phyloP scores from a whole-genome alignment of 2,113 vertebrate species.

The Xiphophorus maculatus region DNA sequence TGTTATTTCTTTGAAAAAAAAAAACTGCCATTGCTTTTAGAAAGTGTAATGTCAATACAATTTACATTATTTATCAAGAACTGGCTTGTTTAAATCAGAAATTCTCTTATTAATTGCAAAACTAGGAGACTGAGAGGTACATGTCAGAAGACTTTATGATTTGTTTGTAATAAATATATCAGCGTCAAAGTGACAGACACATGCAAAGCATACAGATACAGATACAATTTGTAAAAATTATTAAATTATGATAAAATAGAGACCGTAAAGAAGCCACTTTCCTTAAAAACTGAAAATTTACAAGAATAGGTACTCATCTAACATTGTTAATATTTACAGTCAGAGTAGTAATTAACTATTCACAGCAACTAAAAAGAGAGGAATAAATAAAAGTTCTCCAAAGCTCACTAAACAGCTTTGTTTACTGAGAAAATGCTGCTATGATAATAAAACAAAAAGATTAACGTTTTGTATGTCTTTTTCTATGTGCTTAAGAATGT shows the following conservation, averaged over 20 bases:
- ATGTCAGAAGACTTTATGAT: not conserved
- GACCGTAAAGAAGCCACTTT: not conserved
- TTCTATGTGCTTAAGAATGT: no score
- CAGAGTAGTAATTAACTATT: not conserved
- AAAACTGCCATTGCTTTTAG: not conserved
- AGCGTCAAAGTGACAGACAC: not conserved
- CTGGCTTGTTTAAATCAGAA: not conserved
- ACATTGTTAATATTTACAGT: not conserved
- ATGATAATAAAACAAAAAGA: not conserved
- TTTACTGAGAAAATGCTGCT: not conserved
- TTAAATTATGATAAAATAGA: not conserved
- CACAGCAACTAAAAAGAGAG: not conserved
- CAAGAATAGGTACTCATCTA: not conserved
- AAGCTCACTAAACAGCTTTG: not conserved
- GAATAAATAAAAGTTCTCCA: not conserved
- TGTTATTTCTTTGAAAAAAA: not conserved
- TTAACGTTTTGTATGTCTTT: no score
- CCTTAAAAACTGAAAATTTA: not conserved
- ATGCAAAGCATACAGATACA: not conserved
- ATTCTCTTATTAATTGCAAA: not conserved
- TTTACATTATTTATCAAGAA: not conserved
- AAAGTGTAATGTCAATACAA: not conserved
- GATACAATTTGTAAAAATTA: not conserved
- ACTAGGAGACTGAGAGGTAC: not conserved
- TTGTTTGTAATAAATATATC: not conserved